phyloP scores from a whole-genome alignment of 2,797 vertebrate genomes.

The Podargus strigoides region DNA sequence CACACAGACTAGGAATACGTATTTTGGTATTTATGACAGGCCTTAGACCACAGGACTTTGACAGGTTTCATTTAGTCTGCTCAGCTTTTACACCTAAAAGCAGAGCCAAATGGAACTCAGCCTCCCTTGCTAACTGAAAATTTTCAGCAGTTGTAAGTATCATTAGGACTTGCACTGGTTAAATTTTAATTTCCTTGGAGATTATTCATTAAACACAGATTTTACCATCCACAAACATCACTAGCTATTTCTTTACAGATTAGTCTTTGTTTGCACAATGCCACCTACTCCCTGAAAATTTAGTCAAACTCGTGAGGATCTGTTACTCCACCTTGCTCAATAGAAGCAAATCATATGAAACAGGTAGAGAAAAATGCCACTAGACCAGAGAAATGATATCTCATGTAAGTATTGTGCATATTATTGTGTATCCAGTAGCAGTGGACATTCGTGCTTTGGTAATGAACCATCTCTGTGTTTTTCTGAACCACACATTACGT shows the following conservation, averaged over 20 bases:
- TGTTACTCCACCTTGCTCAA: not conserved
- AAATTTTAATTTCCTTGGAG: not conserved
- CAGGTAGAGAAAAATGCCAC: not conserved
- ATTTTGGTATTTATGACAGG: not conserved
- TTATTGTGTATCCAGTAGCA: not conserved
- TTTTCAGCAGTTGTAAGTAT: not conserved
- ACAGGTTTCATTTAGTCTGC: not conserved
- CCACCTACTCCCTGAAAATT: not conserved
- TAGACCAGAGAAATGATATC: not conserved
- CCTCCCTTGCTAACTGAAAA: not conserved
- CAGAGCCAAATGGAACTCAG: not conserved
- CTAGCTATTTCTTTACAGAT: not conserved
- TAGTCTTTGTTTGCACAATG: not conserved
- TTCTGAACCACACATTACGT: not conserved
- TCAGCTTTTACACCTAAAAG: not conserved
- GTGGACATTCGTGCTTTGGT: not conserved
- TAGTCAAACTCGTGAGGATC: not conserved
- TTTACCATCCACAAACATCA: not conserved
- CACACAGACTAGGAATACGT: not conserved
- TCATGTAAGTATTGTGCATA: not conserved
- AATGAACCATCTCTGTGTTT: not conserved
- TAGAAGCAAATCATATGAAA: not conserved
- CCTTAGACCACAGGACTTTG: not conserved
- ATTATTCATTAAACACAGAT: not conserved
- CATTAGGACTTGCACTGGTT: not conserved